Evolutionary conservation across 2,113 vertebrate genomes (phyloP).

Genomic region (Myrmecobius fasciatus): DNA sequence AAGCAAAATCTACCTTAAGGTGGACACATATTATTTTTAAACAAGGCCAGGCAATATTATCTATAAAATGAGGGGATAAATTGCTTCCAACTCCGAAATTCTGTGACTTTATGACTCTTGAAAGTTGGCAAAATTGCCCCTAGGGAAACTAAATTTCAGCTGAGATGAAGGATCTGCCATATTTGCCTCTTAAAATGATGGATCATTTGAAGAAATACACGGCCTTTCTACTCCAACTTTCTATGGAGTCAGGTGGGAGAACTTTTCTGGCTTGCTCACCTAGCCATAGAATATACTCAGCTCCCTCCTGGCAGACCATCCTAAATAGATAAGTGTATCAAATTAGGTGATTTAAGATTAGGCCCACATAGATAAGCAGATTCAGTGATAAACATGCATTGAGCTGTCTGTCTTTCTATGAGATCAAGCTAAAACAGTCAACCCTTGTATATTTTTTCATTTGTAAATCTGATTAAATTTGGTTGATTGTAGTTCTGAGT

Average conservation of each 20-base stretch:
- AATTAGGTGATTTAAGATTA: neutral
- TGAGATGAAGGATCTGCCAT: neutral
- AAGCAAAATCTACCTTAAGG: neutral
- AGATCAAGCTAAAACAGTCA: constrained; percentile 8
- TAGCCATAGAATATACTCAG: constrained; percentile 31
- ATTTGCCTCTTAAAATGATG: neutral
- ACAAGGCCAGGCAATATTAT: neutral
- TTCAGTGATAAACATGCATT: neutral
- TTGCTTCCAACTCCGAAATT: neutral
- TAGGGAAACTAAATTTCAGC: neutral
- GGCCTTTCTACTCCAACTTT: neutral
- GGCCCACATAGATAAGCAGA: neutral
- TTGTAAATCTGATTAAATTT: constrained; percentile 35
- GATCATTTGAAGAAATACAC: neutral
- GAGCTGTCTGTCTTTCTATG: neutral
- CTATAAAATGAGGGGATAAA: neutral
- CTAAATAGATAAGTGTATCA: neutral
- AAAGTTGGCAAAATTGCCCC: neutral
- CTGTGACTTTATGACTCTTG: neutral
- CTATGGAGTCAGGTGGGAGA: neutral
- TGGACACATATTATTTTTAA: neutral
- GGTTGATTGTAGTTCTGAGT: constrained; percentile 17
- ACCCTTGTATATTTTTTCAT: constrained; percentile 18
- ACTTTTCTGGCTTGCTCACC: neutral
- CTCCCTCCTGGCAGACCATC: neutral